A percentile compares a stretch with the other conserved stretches of the same genome.
These are phyloP conservation scores for Eilema griseolum DNA, from an alignment of 2,888 invertebrate species.

Conservation along the genomic window DNA sequence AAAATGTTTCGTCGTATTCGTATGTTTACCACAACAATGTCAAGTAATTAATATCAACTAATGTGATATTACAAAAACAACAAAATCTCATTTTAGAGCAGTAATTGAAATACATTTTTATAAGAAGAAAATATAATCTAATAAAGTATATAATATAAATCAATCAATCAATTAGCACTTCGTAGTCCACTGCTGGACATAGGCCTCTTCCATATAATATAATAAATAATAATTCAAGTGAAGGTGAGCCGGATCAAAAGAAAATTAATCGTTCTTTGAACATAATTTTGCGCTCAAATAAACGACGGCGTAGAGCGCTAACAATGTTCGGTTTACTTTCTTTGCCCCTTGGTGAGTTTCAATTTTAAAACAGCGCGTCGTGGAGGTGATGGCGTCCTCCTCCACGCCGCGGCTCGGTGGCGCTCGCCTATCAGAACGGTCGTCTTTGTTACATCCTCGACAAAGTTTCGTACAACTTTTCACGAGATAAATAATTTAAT, in stretches of 20 bases:
- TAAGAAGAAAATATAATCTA: slow-evolving; percentile 20
- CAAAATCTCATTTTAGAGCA: background rate
- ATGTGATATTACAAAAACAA: background rate
- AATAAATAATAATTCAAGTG: slow-evolving; percentile 37
- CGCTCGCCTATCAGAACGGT: slow-evolving; percentile 60
- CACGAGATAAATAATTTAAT: slow-evolving; percentile 80
- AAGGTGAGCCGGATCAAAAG: slow-evolving; percentile 55
- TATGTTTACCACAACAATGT: background rate
- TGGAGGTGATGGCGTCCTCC: slow-evolving; percentile 34
- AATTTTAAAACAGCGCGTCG: slow-evolving; percentile 64
- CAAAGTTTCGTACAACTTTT: slow-evolving; percentile 74
- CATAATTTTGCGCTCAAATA: slow-evolving; percentile 67
- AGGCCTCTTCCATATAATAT: too few relatives aligned
- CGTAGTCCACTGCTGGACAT: too few relatives aligned
- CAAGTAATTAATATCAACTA: background rate
- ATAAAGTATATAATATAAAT: slow-evolving; percentile 26
- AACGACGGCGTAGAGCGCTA: slow-evolving; percentile 57
- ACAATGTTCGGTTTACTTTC: slow-evolving; percentile 63
- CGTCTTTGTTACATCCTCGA: slow-evolving; percentile 71
- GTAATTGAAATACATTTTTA: background rate
- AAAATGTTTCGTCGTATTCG: background rate
- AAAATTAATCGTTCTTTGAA: slow-evolving; percentile 62
- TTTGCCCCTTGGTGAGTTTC: slow-evolving; percentile 67
- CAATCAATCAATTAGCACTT: too few relatives aligned
- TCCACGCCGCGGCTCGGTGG: slow-evolving; percentile 4